phyloP scores from a whole-genome alignment of 64 coral and sea anemone genomes.

The Cladopsammia gracilis region DNA sequence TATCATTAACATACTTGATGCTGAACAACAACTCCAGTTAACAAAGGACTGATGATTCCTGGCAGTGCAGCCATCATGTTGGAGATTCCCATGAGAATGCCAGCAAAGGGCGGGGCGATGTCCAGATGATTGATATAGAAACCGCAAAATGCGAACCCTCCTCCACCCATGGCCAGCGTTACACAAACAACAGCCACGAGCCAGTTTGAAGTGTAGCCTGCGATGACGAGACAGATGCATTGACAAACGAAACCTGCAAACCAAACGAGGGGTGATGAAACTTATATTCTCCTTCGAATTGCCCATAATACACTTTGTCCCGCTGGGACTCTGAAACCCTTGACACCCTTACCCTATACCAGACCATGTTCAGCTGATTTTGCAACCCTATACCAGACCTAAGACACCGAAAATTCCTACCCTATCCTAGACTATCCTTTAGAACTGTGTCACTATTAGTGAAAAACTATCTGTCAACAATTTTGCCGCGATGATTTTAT shows the following conservation, averaged over 20 bases:
- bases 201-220: conserved; percentile 89
- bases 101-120: conserved; percentile 84
- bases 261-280: no score
- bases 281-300: no score
- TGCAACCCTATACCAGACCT: no score
- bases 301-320: no score
- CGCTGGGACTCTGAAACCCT: no score
- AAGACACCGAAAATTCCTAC: no score
- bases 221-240: conserved; percentile 73
- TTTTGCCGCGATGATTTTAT: no score
- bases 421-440: no score
- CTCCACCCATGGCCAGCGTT: conserved; percentile 80
- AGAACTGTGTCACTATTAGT: no score
- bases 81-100: conserved; percentile 87
- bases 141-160: conserved; percentile 88
- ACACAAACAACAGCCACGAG: conserved; percentile 70
- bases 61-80: conserved; percentile 87
- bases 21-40: conserved; percentile 80
- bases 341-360: no score
- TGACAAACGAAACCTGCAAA: conserved; percentile 77
- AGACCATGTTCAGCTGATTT: no score
- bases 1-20: conserved; percentile 59
- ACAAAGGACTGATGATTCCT: conserved; percentile 84
- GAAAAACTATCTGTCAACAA: no score
- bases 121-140: conserved; percentile 97